These are phyloP conservation scores for Parauchenoglanis punctatus DNA, from an alignment of 2,797 vertebrate genomes.

Conservation along the genomic window DNA sequence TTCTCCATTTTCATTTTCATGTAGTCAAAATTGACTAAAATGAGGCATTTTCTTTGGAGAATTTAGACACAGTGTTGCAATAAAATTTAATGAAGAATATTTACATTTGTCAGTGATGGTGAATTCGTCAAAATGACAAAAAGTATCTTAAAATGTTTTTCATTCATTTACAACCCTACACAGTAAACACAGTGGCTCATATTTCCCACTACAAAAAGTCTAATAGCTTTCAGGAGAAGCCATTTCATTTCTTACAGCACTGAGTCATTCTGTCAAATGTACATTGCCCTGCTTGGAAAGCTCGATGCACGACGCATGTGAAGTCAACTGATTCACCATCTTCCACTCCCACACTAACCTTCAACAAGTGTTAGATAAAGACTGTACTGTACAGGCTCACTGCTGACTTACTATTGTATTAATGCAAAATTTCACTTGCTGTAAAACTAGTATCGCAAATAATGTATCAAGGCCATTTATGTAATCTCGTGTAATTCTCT, in stretches of 20 bases:
- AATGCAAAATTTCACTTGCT: background rate
- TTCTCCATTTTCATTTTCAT: background rate
- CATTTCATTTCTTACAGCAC: background rate
- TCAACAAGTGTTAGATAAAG: slow-evolving; percentile 16
- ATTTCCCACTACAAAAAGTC: background rate
- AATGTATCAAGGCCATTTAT: background rate
- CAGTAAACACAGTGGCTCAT: background rate
- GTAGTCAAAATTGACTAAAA: background rate
- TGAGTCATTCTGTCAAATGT: slow-evolving; percentile 35
- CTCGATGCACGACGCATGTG: background rate
- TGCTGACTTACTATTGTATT: background rate
- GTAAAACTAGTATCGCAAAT: background rate
- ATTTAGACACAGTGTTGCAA: background rate
- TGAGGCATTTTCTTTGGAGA: background rate
- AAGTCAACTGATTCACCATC: slow-evolving; percentile 34
- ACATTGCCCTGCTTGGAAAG: slow-evolving; percentile 10
- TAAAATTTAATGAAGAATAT: background rate
- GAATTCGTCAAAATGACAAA: background rate
- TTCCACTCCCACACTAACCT: slow-evolving; percentile 37
- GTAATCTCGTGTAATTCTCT: background rate
- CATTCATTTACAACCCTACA: background rate
- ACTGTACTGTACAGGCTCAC: background rate
- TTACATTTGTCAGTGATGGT: background rate
- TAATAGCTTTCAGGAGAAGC: background rate
- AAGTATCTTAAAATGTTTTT: background rate